Base-by-base conservation (phyloP, 1,140 invertebrate genomes). In the Spodoptera frugiperda region DNA sequence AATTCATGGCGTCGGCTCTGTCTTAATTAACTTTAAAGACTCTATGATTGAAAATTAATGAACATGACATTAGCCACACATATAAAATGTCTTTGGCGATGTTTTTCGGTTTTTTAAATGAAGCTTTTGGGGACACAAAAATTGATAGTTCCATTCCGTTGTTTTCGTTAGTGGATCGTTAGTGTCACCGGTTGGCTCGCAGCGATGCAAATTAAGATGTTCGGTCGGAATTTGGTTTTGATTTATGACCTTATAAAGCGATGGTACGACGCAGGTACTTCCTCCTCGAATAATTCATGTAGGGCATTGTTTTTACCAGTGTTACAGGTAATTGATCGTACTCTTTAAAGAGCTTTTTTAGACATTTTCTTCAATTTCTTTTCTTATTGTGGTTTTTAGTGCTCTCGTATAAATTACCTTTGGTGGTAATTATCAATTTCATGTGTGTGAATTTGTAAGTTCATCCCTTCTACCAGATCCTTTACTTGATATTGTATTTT, bases 151-250 rank as follows among this genome's bases (percentile, higher is more conserved):
- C 82, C 87, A 90, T 92, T 91, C 87, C 78, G 87, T 91, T 91
- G 89, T 92, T 89, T 93, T 91, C 83, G 84, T 91, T 90, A 86
- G 85, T 85, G 81, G 83, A 86, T 92, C 91, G 89, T 92, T 91
- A 91, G 89, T 89, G 89, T 91, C 89, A 81, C 84, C 81, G 84
- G 81, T 83, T 83, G 76, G 87, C 88, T 85, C 68, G 44, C 67
- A 84, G 90, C 86, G 80, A 93, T 93, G 91, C 90, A 91, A 93
- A 93, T 92, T 91, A 91, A 92, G 87, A 91, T 86, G 78, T 93
- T 89, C 82, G 77, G 80, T 86, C 82, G 83, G 86, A 87, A 89
- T 88, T 85, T 82, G 75, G 75, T 79, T 91, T 88, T 91, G 89
- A 92, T 91, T 91, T 90, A 93, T 84, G 84, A 78, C 76, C 57